Base-by-base conservation (phyloP, 2,113 vertebrate species). In the Oryzias curvinotus region DNA sequence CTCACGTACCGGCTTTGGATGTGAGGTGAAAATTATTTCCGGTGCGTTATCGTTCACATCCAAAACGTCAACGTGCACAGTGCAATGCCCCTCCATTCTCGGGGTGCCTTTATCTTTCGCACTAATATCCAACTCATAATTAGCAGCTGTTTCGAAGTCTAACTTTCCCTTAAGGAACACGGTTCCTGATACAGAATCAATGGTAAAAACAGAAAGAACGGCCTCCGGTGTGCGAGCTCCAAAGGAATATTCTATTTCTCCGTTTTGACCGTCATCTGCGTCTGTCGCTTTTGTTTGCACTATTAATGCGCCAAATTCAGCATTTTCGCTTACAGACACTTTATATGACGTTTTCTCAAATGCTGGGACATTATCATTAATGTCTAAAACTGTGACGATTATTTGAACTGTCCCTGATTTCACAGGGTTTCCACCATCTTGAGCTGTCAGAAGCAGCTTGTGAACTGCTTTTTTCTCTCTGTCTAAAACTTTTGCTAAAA, bases 301-400 rank as follows among this genome's bases (percentile, higher is more conserved):
- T 8, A 88, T 5, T 36, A 66, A 68, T 0, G 78, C 64, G 0
- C 77, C 77, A 7, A 68, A 71, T 6, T 46, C 5, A 21, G 36
- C 69, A n/a, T 82, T 73, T 63, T 89, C 87, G 12, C 46, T n/a
- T n/a, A 89, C 2, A 15, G 62, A 0, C 0, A 78, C 15, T 30
- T 86, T 82, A 43, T 89, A 88, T 0, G 74, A 1, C 0, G 1
- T 2, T 5, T 77, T 78, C 23, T 85, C 65, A 47, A 95, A 98
- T 1, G 89, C 62, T 0, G 96, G 96, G 16, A 89, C 73, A 23
- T 98, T 96, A 74, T 98, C 96, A 26, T 96, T 98, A 44, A 48
- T 7, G 68, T 98, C 96, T 49, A 89, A 78, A 0, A 91, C 83
- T 6, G 41, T 66, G 1, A 91, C 50, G 0, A 13, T 75, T 52